Base-by-base conservation (phyloP, 2,888 invertebrate species). In the Eumacrocentrus americanus region DNA sequence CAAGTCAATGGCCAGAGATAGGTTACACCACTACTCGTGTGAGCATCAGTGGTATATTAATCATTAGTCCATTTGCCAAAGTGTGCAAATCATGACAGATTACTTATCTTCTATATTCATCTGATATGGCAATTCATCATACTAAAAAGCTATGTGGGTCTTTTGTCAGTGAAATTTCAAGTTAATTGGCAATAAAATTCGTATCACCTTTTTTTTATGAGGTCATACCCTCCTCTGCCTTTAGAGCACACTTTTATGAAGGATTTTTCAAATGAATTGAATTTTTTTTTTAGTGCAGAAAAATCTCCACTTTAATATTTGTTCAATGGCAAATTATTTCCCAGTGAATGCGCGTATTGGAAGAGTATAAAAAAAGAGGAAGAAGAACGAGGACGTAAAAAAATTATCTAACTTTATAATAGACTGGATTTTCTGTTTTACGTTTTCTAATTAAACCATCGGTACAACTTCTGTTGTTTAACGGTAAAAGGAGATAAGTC, bases 1-100 rank as follows among this genome's bases (percentile, higher is more conserved):
- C 60, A 65, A 63, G 38, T 56, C 57, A 53, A 6, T 29, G 29
- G 29, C 9, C 29, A n/a, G n/a, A n/a, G n/a, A n/a, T n/a, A n/a
- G n/a, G n/a, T n/a, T n/a, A n/a, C n/a, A n/a, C n/a, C n/a, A n/a
- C n/a, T n/a, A n/a, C n/a, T n/a, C n/a, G n/a, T n/a, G n/a, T n/a
- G n/a, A n/a, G n/a, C n/a, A n/a, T 29, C 29, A 29, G 9, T 6
- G 29, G 29, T 9, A 29, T 9, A 29, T 29, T 29, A 29, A 29
- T 6, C 29, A 29, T n/a, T n/a, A n/a, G n/a, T n/a, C n/a, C n/a
- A 29, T 29, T 29, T 29, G 29, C 9, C 29, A 29, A 29, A 29
- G 4, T 29, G 4, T 29, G 4, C 29, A 9, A 29, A 9, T 4
- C 4, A 6, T 4, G 9, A 29, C 9, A 29, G 4, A 4, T 29